Base-by-base conservation (phyloP, 2,113 vertebrate genomes). In the Numenius arquata region DNA sequence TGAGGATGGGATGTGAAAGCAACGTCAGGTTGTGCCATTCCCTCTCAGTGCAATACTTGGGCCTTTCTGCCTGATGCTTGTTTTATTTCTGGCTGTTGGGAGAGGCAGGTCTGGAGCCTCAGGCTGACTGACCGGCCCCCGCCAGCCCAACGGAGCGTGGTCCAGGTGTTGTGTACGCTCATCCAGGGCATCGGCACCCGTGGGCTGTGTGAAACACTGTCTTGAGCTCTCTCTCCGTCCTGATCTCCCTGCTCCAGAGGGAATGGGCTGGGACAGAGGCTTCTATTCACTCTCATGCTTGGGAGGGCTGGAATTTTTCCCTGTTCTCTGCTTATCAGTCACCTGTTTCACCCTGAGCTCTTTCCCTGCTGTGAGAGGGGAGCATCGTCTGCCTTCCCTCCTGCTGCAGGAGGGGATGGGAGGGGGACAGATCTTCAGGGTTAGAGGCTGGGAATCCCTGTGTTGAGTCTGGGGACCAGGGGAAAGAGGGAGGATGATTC, bases 161-260 rank as follows among this genome's bases (percentile, higher is more conserved):
- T 50, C 41, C 48, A 9, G 62, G 13, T 2, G 5, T 38, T 32
- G n/a, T 6, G 27, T 43, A 3, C 34, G 23, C 36, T 70, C 9
- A 12, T 8, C 29, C 7, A 2, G 71, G 40, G 48, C 56, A 34
- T 14, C 47, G 12, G n/a, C 56, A 52, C 63, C 68, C 50, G 21
- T 7, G 9, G 13, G 48, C 48, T 14, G 29, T 16, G 62, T 13
- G 45, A 48, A 73, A 36, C 16, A 5, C 36, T 16, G 0, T 8
- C 63, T 9, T 5, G 13, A 9, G 0, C 63, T 32, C n/a, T 8
- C 6, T 22, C 23, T n/a, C 1, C 0, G 5, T 45, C 77, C 66
- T 15, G 10, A 8, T 30, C 43, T 40, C 58, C 47, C 8, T 9
- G 21, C 45, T 61, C 59, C 66, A 20, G 43, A 0, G 2, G 67